Conservation (phyloP, 2,888 invertebrate species). For the Crematogaster levior region DNA sequence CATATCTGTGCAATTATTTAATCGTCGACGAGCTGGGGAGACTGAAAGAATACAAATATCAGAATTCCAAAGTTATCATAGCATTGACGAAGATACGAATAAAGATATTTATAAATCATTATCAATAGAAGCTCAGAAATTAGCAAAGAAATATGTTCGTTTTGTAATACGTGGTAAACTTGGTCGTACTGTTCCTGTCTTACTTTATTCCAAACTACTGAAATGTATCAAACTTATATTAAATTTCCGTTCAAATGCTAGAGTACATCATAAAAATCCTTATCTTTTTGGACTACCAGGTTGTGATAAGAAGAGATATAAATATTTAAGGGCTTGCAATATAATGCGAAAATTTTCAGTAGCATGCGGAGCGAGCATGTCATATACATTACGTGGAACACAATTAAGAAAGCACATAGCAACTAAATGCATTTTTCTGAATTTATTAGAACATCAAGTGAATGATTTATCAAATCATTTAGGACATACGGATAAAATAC, state of each 20-base stretch:
- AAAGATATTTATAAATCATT: not conserved
- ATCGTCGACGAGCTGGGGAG: not conserved
- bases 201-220: not conserved
- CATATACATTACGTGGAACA: not conserved
- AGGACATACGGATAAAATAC: not conserved
- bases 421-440: no score
- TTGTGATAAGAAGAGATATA: not conserved
- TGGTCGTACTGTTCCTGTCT: not conserved
- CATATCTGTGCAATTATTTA: conserved; percentile 3
- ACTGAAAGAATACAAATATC: not conserved
- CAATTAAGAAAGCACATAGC: not conserved
- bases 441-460: not conserved
- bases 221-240: not conserved
- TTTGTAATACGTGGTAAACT: conserved; percentile 1
- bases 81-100: not conserved
- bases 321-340: conserved; percentile 1
- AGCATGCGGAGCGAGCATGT: not conserved
- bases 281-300: not conserved
- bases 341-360: not conserved
- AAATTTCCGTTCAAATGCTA: not conserved
- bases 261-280: not conserved
- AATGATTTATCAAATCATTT: not conserved
- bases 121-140: not conserved
- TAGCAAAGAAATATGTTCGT: not conserved
- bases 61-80: not conserved